A percentile compares a stretch with the other conserved stretches of the same genome.
Conservation (phyloP, 2,888 invertebrate species). For the Rhagonycha fulva region DNA sequence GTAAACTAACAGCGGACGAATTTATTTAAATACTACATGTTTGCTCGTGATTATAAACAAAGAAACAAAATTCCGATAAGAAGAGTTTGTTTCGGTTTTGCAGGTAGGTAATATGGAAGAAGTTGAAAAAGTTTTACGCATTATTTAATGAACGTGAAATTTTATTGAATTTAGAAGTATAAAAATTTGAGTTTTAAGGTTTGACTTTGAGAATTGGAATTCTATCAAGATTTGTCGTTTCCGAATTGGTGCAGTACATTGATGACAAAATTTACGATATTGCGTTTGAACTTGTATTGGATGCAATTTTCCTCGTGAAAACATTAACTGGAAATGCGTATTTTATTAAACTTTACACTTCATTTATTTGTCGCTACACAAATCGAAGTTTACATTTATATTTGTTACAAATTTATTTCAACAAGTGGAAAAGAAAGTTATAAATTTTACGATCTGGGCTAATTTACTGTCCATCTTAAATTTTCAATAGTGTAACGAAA, state of each 20-base stretch:
- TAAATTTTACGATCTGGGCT: background rate
- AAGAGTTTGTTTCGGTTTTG: background rate
- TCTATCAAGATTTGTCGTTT: background rate
- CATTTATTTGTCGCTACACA: background rate
- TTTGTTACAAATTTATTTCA: background rate
- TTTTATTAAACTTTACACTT: background rate
- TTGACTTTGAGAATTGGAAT: background rate
- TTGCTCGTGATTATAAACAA: background rate
- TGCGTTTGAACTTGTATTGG: background rate
- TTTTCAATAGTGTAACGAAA: too few relatives aligned
- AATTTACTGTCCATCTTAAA: background rate
- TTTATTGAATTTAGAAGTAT: background rate
- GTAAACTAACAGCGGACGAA: background rate
- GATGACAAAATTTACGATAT: background rate
- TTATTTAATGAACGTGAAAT: background rate
- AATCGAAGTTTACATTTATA: background rate
- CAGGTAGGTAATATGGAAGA: background rate
- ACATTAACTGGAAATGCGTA: background rate
- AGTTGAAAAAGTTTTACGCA: background rate
- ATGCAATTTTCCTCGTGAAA: background rate
- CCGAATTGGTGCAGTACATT: background rate
- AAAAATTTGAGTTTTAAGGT: background rate
- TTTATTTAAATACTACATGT: background rate
- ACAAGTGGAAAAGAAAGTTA: background rate
- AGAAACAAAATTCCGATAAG: background rate